Evolutionary conservation across 2,888 invertebrate genomes (phyloP), one percentile per base, ranked within the genome.

Genomic region (Volucella zonaria): DNA sequence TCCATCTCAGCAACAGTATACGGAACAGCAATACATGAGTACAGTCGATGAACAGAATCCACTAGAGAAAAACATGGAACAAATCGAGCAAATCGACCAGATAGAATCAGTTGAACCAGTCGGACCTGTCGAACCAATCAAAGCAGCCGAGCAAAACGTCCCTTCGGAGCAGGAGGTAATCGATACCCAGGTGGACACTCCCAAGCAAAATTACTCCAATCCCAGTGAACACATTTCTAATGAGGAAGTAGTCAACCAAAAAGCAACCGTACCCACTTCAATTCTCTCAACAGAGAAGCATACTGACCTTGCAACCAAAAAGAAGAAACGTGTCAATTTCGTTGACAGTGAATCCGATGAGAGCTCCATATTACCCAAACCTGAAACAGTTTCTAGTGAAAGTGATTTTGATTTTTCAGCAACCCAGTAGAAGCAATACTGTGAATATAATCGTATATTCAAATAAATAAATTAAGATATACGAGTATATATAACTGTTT

Each of bases 381-480:
- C 64, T 12, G 74, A 58, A 81, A 87, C 86, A 51, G 40, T 83
- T 71, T 87, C 89, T 49, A 89, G 89, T 87, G 92, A 91, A 87
- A 92, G 92, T 87, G 92, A 92, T 87, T 92, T 92, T 88, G 92
- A 92, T 87, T 92, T 92, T 88, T 91, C 92, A 75, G 88, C 89
- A 61, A 89, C 88, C 86, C 45, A 56, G 43, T n/a, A 45, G 52
- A 12, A 1, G 12, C 12, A 11, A 14, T 45, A 70, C 59, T 74
- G 58, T 74, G 45, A 23, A 62, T 40, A 9, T 0, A 47, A 43
- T 47, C n/a, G 49, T 23, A 23, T 23, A 23, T 23, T 23, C 3
- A 23, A 23, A n/a, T 14, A 56, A 64, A 56, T 54, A 56, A 64
- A 54, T 23, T 18, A 54, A 47, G 45, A 49, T 31, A 6, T n/a